Percentiles rank a stretch among this genome's conserved stretches.
Conservation (phyloP, 2,113 vertebrate species). For the Brachyistius frenatus region DNA sequence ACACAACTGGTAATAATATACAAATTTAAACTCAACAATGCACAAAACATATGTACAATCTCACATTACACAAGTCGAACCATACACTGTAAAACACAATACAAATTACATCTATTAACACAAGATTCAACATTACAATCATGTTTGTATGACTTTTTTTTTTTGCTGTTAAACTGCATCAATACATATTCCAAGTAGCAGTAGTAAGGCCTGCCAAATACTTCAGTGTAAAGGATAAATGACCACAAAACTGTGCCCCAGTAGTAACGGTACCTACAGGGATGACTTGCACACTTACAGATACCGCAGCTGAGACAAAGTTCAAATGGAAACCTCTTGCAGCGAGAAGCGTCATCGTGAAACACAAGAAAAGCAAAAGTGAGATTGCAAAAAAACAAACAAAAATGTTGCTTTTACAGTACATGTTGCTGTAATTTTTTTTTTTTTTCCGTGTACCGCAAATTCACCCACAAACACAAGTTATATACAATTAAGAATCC, state of each 20-base stretch:
- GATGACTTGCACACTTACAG: slow-evolving; percentile 38
- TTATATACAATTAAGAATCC: slow-evolving; percentile 59
- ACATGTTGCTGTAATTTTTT: slow-evolving; percentile 13
- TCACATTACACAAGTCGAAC: slow-evolving; percentile 85
- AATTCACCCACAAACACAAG: slow-evolving; percentile 58
- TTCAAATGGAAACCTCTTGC: slow-evolving; percentile 40
- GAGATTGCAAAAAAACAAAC: slow-evolving; percentile 37
- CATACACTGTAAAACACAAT: slow-evolving; percentile 85
- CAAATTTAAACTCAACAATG: slow-evolving; percentile 82
- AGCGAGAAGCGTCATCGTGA: slow-evolving; percentile 9
- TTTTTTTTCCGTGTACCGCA: slow-evolving; percentile 7
- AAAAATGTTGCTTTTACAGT: slow-evolving; percentile 31
- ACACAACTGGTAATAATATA: slow-evolving; percentile 79
- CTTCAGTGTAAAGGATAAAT: slow-evolving; percentile 81
- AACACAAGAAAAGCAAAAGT: slow-evolving; percentile 41
- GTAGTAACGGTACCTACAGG: slow-evolving; percentile 37
- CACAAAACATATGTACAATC: slow-evolving; percentile 87
- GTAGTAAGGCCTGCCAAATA: slow-evolving; percentile 76
- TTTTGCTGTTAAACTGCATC: slow-evolving; percentile 74
- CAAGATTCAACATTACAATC: slow-evolving; percentile 77
- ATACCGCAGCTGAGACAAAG: slow-evolving; percentile 46
- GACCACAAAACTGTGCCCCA: slow-evolving; percentile 47
- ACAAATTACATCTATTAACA: slow-evolving; percentile 87
- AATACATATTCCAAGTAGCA: slow-evolving; percentile 75
- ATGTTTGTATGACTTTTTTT: slow-evolving; percentile 46